Evolutionary conservation across 2,113 vertebrate species (phyloP).

Genomic region (Tetrax tetrax): DNA sequence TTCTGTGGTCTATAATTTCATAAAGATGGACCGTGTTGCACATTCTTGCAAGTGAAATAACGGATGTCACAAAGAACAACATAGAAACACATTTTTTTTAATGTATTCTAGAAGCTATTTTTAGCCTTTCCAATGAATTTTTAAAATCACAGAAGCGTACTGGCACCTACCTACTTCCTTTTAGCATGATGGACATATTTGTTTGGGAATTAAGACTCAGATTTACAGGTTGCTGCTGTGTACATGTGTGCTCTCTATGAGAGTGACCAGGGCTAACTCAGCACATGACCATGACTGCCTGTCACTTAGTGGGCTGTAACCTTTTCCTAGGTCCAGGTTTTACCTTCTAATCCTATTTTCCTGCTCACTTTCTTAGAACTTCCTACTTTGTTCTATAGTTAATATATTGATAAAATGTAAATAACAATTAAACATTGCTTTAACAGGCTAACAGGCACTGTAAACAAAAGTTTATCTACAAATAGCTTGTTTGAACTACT

Average conservation of each 20-base stretch:
- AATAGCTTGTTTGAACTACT: background rate
- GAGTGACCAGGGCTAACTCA: background rate
- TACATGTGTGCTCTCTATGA: background rate
- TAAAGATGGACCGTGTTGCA: slow-evolving; percentile 46
- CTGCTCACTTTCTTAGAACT: background rate
- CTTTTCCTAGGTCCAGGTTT: background rate
- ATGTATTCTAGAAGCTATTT: slow-evolving; percentile 48
- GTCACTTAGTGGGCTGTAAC: background rate
- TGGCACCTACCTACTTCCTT: slow-evolving; percentile 39
- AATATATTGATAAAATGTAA: background rate
- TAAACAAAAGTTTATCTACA: background rate
- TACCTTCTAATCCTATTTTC: slow-evolving; percentile 42
- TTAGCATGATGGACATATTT: slow-evolving; percentile 29
- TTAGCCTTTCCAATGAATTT: slow-evolving; percentile 48
- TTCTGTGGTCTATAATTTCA: slow-evolving; percentile 27
- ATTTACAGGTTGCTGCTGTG: background rate
- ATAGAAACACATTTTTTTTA: slow-evolving; percentile 55
- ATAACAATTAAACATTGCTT: background rate
- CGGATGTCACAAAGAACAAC: background rate
- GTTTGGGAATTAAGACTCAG: slow-evolving; percentile 8
- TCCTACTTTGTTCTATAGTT: background rate
- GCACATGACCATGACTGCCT: background rate
- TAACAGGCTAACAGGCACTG: no score
- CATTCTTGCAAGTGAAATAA: slow-evolving; percentile 33
- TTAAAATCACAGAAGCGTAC: background rate